phyloP scores from a whole-genome alignment of 2,888 invertebrate genomes.

The Acrocera orbiculus region DNA sequence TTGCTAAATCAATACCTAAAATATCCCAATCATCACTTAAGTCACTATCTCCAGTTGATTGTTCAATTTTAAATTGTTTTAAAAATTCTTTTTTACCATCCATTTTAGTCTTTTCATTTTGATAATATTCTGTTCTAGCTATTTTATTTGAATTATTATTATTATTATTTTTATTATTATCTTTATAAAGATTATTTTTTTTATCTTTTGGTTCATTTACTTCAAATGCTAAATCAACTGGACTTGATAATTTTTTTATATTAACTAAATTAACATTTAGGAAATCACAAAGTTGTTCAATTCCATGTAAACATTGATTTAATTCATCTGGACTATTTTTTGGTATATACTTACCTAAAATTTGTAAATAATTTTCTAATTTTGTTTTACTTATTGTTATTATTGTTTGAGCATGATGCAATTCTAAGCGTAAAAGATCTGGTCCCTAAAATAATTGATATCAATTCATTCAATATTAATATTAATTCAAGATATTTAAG shows the following conservation, averaged over 20 bases:
- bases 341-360: conserved; percentile 25
- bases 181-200: neutral
- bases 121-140: neutral
- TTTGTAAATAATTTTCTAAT: conserved; percentile 28
- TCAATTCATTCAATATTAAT: too few species aligned
- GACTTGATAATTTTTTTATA: conserved; percentile 17
- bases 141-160: neutral
- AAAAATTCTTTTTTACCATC: neutral
- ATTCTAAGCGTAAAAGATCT: conserved; percentile 27
- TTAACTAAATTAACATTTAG: conserved; percentile 26
- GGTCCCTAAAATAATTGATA: conserved; percentile 24
- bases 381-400: conserved; percentile 32
- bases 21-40: neutral
- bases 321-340: conserved; percentile 22
- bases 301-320: conserved; percentile 32
- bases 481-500: too few species aligned
- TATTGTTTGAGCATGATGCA: conserved; percentile 32
- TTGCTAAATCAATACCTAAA: neutral
- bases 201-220: conserved; percentile 23
- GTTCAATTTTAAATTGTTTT: neutral
- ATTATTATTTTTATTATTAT: neutral
- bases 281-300: conserved; percentile 31
- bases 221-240: conserved; percentile 30
- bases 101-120: neutral
- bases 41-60: neutral